A percentile compares a stretch with the other conserved stretches of the same genome.
Conservation (phyloP, 2,113 vertebrate genomes). For the Rana temporaria region DNA sequence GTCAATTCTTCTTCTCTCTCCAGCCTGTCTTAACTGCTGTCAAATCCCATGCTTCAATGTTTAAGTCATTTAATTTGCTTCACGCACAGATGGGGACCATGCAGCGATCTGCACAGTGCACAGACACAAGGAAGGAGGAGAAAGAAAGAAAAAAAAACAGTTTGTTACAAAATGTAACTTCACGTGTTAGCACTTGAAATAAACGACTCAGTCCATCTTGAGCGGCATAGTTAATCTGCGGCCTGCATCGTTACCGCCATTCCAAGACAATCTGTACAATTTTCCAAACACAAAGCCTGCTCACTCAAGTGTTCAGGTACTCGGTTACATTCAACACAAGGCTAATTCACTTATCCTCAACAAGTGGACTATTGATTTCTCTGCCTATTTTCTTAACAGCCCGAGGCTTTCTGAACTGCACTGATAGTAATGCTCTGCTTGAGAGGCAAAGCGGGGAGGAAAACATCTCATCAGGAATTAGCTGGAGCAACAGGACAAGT, state of each 20-base stretch:
- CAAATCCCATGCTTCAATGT: not conserved
- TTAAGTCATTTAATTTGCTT: slow-evolving; percentile 17
- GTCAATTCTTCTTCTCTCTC: not conserved
- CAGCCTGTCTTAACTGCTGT: not conserved
- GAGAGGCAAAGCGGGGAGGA: slow-evolving; percentile 50
- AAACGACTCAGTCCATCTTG: slow-evolving; percentile 59
- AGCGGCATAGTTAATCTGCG: slow-evolving; percentile 62
- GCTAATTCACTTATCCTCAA: slow-evolving; percentile 80
- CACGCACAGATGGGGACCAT: not conserved
- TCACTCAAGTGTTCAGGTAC: slow-evolving; percentile 75
- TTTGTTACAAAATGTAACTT: slow-evolving; percentile 56
- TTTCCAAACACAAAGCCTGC: slow-evolving; percentile 71
- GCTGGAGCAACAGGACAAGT: slow-evolving; percentile 9
- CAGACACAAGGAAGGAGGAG: not conserved
- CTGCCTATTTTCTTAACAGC: slow-evolving; percentile 76
- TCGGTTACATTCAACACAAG: slow-evolving; percentile 76
- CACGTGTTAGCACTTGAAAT: slow-evolving; percentile 47
- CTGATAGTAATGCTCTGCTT: slow-evolving; percentile 60
- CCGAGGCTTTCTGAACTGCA: slow-evolving; percentile 72
- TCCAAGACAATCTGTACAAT: slow-evolving; percentile 65
- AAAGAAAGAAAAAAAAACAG: not conserved
- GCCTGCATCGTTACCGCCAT: slow-evolving; percentile 49
- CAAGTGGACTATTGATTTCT: slow-evolving; percentile 82
- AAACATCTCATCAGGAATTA: slow-evolving; percentile 59
- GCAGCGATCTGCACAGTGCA: slow-evolving; percentile 24